These are phyloP conservation scores for Pelobates cultripes DNA, from an alignment of 2,797 vertebrate species.

Conservation along the genomic window DNA sequence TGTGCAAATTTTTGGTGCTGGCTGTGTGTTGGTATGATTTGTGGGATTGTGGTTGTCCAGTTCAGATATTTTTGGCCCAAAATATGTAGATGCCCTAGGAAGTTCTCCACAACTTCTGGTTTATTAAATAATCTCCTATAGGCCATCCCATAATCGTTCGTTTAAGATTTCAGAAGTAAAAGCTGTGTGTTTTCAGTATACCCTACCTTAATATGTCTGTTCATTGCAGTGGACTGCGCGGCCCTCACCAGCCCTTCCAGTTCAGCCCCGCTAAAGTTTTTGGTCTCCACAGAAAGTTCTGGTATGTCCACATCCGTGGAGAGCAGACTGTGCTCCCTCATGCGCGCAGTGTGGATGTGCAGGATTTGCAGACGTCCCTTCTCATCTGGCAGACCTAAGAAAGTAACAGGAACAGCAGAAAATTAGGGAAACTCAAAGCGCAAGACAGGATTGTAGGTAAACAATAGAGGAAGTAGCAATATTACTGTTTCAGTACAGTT, in stretches of 20 bases:
- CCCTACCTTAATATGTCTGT: slow-evolving; percentile 94
- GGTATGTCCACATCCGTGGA: slow-evolving; percentile 79
- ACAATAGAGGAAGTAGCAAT: too few species aligned
- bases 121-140: too few species aligned
- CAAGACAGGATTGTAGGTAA: not conserved
- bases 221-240: slow-evolving; percentile 96
- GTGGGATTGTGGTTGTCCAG: too few species aligned
- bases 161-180: too few species aligned
- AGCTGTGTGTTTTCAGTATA: not conserved
- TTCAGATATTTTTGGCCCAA: too few species aligned
- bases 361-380: slow-evolving; percentile 90
- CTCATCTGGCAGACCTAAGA: slow-evolving; percentile 89
- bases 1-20: not conserved
- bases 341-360: slow-evolving; percentile 89
- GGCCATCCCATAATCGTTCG: too few species aligned
- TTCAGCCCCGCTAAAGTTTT: slow-evolving; percentile 95
- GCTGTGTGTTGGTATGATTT: too few species aligned
- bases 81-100: too few species aligned
- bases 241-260: slow-evolving; percentile 92
- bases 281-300: slow-evolving; percentile 88
- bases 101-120: too few species aligned
- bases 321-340: slow-evolving; percentile 85
- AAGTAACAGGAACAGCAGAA: not conserved
- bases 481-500: too few species aligned
- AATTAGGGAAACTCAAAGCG: not conserved